Evolutionary conservation across 2,888 invertebrate species (phyloP).

Genomic region (Ochlodes sylvanus): DNA sequence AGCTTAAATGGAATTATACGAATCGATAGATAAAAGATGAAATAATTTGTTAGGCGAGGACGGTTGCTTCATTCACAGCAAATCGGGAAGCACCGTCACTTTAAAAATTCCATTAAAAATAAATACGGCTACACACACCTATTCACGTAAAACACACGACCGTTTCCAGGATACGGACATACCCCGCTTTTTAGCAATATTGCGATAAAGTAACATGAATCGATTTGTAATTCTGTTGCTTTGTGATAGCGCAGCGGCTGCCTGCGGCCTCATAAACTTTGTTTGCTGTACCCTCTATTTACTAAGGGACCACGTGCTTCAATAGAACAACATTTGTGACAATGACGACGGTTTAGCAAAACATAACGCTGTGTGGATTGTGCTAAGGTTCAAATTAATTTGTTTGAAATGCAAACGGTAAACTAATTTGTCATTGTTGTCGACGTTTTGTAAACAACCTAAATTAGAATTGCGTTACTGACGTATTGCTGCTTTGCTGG

Average conservation of each 20-base stretch:
- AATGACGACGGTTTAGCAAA: neutral
- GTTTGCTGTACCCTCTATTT: neutral
- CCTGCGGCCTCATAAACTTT: neutral
- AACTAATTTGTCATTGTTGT: constrained; percentile 5
- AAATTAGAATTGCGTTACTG: constrained; percentile 8
- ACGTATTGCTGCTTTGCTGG: neutral
- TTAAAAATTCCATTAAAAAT: too few species aligned
- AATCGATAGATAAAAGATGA: too few species aligned
- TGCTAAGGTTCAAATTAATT: constrained; percentile 7
- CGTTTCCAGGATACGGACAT: neutral
- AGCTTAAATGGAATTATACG: too few species aligned
- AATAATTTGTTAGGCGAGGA: too few species aligned
- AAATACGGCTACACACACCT: too few species aligned
- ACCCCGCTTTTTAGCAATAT: neutral
- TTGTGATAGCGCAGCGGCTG: neutral
- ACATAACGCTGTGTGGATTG: neutral
- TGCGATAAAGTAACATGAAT: neutral
- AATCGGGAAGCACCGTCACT: too few species aligned
- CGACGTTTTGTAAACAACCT: constrained; percentile 7
- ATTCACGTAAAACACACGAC: too few species aligned
- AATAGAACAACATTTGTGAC: neutral
- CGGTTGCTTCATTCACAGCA: too few species aligned
- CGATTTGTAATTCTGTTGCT: neutral
- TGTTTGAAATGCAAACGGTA: neutral
- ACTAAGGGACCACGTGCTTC: neutral